These are phyloP conservation scores for Urechis unicinctus DNA, from an alignment of 2,888 invertebrate species.

Conservation along the genomic window DNA sequence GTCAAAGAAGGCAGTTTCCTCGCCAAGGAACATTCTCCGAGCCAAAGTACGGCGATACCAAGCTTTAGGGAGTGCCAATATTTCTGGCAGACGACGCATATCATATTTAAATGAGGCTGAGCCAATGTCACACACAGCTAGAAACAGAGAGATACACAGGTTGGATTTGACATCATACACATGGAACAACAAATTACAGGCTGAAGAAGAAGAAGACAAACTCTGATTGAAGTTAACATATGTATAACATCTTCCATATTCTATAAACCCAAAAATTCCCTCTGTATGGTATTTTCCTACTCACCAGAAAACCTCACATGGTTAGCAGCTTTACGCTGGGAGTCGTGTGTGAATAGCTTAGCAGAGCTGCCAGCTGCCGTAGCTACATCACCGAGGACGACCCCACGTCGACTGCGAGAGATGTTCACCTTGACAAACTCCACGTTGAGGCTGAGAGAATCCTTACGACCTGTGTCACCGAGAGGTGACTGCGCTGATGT, in stretches of 20 bases:
- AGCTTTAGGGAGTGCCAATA: conserved; percentile 94
- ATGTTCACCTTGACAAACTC: conserved; percentile 95
- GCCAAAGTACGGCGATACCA: conserved; percentile 96
- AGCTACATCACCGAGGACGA: conserved; percentile 38
- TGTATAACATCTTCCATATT: no score
- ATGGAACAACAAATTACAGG: no score
- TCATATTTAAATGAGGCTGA: conserved; percentile 87
- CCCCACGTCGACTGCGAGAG: conserved; percentile 82
- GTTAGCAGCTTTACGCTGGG: conserved; percentile 27
- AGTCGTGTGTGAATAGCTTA: conserved; percentile 1
- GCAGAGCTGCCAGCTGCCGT: background rate
- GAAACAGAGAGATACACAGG: conserved; percentile 7
- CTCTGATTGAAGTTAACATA: no score
- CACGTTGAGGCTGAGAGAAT: conserved; percentile 90
- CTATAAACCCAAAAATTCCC: background rate
- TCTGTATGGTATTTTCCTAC: conserved; percentile 29
- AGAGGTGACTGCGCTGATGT: background rate
- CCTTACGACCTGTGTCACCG: conserved; percentile 60
- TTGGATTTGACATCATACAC: no score
- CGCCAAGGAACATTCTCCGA: conserved; percentile 58
- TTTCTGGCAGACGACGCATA: conserved; percentile 93
- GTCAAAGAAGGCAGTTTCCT: conserved; percentile 60
- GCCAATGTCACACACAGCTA: conserved; percentile 89
- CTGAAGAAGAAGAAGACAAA: no score
- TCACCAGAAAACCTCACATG: conserved; percentile 82